phyloP scores from a whole-genome alignment of 2,888 invertebrate species.

The Carterocephalus palaemon region DNA sequence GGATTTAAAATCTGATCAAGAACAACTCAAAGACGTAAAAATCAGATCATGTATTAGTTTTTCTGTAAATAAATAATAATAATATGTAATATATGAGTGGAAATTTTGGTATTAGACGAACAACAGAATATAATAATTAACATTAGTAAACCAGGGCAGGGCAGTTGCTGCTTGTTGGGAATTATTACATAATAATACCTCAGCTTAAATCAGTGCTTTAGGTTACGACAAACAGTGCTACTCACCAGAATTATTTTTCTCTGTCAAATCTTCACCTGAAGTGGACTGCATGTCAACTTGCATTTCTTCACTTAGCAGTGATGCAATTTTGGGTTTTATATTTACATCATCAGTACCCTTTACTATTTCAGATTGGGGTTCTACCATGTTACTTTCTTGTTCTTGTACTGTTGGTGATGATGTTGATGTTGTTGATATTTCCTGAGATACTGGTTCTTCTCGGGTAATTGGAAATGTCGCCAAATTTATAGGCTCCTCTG shows the following conservation, averaged over 20 bases:
- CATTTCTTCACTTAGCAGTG: conserved; percentile 59
- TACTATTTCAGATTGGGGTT: conserved; percentile 43
- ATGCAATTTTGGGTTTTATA: conserved; percentile 39
- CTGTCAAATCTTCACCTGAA: conserved; percentile 66
- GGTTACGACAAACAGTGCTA: too few species aligned
- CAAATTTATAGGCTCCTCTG: conserved; percentile 70
- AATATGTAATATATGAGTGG: too few species aligned
- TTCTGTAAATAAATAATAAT: too few species aligned
- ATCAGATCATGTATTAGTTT: too few species aligned
- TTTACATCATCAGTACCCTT: conserved; percentile 46
- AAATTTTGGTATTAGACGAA: too few species aligned
- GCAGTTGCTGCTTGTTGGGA: too few species aligned
- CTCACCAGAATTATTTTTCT: conserved; percentile 58
- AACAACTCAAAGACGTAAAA: too few species aligned
- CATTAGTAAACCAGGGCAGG: too few species aligned
- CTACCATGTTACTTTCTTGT: conserved; percentile 47
- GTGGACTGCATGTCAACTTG: conserved; percentile 65
- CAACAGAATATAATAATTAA: too few species aligned
- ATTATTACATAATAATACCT: too few species aligned
- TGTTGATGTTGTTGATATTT: conserved; percentile 37
- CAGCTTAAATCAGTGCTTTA: too few species aligned
- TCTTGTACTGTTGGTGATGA: conserved; percentile 34
- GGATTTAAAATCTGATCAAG: too few species aligned
- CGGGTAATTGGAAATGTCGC: conserved; percentile 58
- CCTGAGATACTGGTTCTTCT: conserved; percentile 63